A percentile compares a stretch with the other conserved stretches of the same genome.
phyloP scores from a whole-genome alignment of 1,140 invertebrate species.

The Sycophila sp. region DNA sequence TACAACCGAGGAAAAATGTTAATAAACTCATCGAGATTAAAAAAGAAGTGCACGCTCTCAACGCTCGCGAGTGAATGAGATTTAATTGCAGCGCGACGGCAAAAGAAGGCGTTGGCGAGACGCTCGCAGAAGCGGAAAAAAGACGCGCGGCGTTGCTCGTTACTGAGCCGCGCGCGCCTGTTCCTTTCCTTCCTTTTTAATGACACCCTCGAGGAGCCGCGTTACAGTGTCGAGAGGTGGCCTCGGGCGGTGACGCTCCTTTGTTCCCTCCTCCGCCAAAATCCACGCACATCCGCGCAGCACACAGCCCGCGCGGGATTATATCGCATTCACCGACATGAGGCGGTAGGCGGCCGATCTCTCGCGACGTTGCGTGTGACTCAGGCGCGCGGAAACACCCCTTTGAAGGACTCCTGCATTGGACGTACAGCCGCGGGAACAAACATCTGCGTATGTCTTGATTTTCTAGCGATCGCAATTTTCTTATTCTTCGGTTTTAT shows the following conservation, averaged over 20 bases:
- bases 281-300: background rate
- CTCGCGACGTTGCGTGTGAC: background rate
- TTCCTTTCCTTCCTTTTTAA: constrained; percentile 24
- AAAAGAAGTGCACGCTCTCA: too few species aligned
- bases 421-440: background rate
- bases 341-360: background rate
- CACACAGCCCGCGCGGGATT: background rate
- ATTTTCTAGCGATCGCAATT: background rate
- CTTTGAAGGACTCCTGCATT: background rate
- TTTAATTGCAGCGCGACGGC: background rate
- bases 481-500: background rate
- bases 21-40: too few species aligned
- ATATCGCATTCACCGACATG: constrained; percentile 5
- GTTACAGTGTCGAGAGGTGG: background rate
- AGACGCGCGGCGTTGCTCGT: background rate
- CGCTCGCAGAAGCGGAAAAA: background rate
- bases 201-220: constrained; percentile 12
- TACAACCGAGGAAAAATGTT: too few species aligned
- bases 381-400: constrained; percentile 4
- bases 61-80: too few species aligned
- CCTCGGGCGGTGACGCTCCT: background rate
- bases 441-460: background rate
- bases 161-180: too few species aligned
- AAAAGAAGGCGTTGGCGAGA: background rate
- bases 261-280: background rate